These are phyloP conservation scores for Atta cephalotes DNA, from an alignment of 1,140 invertebrate species.

Conservation along the genomic window DNA sequence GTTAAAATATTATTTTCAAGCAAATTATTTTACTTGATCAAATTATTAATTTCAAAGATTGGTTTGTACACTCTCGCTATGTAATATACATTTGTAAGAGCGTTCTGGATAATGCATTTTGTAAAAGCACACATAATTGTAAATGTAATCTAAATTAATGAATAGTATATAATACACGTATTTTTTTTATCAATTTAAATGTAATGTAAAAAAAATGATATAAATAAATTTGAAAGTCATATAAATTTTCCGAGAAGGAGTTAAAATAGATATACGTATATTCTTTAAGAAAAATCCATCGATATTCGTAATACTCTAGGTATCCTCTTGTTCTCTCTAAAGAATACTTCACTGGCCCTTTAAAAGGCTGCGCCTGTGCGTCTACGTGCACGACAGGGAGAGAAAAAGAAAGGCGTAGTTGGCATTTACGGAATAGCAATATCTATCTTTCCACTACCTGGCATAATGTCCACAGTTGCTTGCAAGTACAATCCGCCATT, in stretches of 20 bases:
- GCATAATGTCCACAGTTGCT: conserved; percentile 42
- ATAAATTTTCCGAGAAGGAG: neutral
- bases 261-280: neutral
- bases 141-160: conserved; percentile 36
- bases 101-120: neutral
- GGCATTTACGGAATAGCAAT: conserved; percentile 69
- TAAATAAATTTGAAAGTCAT: neutral
- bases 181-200: conserved; percentile 14
- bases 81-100: neutral
- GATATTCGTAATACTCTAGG: neutral
- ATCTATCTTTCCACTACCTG: conserved; percentile 55
- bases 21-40: neutral
- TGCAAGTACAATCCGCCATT: conserved; percentile 25
- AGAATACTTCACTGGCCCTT: conserved; percentile 40
- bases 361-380: conserved; percentile 53
- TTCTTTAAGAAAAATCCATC: conserved; percentile 12
- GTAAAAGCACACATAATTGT: neutral
- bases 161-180: neutral
- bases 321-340: neutral
- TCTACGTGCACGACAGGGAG: conserved; percentile 30
- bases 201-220: neutral
- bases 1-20: neutral
- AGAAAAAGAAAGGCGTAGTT: conserved; percentile 45
- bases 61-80: neutral
- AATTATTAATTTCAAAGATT: neutral